Base-by-base conservation (phyloP, 2,888 invertebrate species). In the Platerodrilus igneus region DNA sequence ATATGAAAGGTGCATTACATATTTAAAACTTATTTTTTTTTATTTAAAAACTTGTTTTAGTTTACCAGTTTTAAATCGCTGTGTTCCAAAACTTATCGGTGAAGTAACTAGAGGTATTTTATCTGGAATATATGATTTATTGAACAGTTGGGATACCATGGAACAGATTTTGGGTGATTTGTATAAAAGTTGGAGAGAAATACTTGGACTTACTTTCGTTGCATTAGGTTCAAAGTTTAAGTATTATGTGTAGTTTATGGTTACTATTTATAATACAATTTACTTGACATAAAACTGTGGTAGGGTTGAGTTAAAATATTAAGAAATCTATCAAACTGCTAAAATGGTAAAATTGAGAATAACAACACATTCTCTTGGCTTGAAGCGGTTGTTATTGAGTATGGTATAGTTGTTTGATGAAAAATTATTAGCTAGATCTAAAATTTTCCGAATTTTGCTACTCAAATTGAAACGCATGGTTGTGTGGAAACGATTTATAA, bases 141-240 rank as follows among this genome's bases (percentile, higher is more conserved):
- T 94, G 26, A 92, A 94, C 62, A 85, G 83, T 54, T 89, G 91
- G 83, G 90, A 91, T 63, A 78, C 85, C 18, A 78, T 91, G 53
- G 89, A 92, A 67, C 89, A 92, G 69, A 81, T 92, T 64, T 71
- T 93, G 19, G 83, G 85, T 31, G 94, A 95, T 69, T 72, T 95
- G 4, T 91, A 90, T 62, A 81, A 83, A 43, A 86, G 89, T 21
- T 92, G 92, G 91, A 82, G 78, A 58, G 82, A 87, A 64, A 86
- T 95, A 69, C 74, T 89, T 31, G 79, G 79, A 19, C 77, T 93
- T 57, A 83, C 86, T 35, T 80, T 84, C 45, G 69, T 92, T 42
- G 81, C 92, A 45, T 79, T 93, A 60, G 77, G 92, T 92, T 27
- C 1, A 26, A 8, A 4, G 21, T 6, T 15, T 8, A n/a, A n/a